Percentiles rank a stretch among this genome's conserved stretches.
These are phyloP conservation scores for Cataglyphis rosenhaueri DNA, from an alignment of 2,888 invertebrate species.

Conservation along the genomic window DNA sequence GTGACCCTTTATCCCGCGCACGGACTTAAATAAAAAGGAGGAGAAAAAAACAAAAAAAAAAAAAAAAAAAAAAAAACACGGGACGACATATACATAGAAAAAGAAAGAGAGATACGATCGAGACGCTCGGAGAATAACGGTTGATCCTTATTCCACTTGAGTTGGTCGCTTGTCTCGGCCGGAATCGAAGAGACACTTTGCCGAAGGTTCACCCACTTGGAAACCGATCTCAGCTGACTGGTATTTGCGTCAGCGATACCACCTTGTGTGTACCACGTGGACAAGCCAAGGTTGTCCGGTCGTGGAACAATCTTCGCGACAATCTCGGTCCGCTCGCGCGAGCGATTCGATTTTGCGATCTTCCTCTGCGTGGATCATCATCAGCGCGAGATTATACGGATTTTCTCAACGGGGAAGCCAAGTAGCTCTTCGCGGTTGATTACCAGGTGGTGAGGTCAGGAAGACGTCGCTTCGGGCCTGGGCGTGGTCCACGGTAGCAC, in stretches of 20 bases:
- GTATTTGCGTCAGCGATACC: slow-evolving; percentile 68
- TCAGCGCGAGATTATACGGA: slow-evolving; percentile 39
- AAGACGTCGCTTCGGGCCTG: slow-evolving; percentile 81
- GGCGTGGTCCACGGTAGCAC: slow-evolving; percentile 83
- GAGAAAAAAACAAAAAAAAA: too few relatives aligned
- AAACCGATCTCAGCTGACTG: slow-evolving; percentile 78
- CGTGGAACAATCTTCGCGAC: slow-evolving; percentile 53
- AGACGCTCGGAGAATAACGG: slow-evolving; percentile 51
- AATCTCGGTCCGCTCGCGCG: slow-evolving; percentile 11
- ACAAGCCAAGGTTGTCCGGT: slow-evolving; percentile 68
- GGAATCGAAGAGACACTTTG: slow-evolving; percentile 78
- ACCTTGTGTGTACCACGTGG: slow-evolving; percentile 60
- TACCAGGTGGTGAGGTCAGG: slow-evolving; percentile 61
- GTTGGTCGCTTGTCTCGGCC: slow-evolving; percentile 69
- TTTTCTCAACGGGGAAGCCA: slow-evolving; percentile 45
- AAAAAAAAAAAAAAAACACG: neutral
- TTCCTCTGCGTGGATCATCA: neutral
- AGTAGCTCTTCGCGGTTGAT: slow-evolving; percentile 46
- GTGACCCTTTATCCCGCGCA: neutral
- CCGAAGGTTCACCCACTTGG: slow-evolving; percentile 79
- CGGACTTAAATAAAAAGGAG: neutral
- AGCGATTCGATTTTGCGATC: slow-evolving; percentile 35
- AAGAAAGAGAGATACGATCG: slow-evolving; percentile 37
- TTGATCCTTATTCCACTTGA: slow-evolving; percentile 77
- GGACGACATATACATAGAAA: neutral